Evolutionary conservation across 1,140 invertebrate species (phyloP), one percentile per base, ranked within the genome.

Genomic region (Cyphomyrmex costatus): DNA sequence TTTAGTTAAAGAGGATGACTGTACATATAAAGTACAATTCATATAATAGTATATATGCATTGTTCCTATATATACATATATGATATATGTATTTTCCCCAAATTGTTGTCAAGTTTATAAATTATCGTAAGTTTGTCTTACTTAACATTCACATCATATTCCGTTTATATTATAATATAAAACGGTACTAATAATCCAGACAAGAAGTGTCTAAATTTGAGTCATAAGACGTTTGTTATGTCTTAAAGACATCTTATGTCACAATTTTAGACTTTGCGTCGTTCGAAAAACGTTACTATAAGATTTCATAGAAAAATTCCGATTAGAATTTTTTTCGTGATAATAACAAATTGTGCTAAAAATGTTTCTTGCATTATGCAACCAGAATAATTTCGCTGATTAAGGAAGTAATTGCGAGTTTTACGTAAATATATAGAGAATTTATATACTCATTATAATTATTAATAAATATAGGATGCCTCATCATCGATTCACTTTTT

Each of bases 1-100:
- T 56, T 63, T 30, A 63, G 7, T 74, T 51, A 3, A 24, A 73
- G 19, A 56, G 24, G 36, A 5, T 51, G n/a, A 21, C 27, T 30
- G 56, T 51, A 56, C 36, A 49, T 51, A 51, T 56, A 73, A 73
- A 73, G 27, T 70, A 7, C 66, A 73, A 19, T 73, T 73, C 53
- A 73, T 8, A 0, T 53, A 10, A 53, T 53, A 73, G 46, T 73
- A 33, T 73, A 8, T 71, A 73, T 33, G 8, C 27, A n/a, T 56
- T 53, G 27, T 73, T 33, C 30, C 6, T 16, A 19, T 30, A 61
- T 27, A 30, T 61, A 63, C 14, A 63, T 7, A 63, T 7, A 63
- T 30, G 8, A 42, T 42, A 42, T 42, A 42, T 42, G 36, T 42
- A 42, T 42, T 42, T 42, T 42, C 49, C 33, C 10, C 33, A 51